Evolutionary conservation across 2,797 vertebrate species (phyloP), one percentile per base, ranked within the genome.

Genomic region (Petrocephalus sullivani): DNA sequence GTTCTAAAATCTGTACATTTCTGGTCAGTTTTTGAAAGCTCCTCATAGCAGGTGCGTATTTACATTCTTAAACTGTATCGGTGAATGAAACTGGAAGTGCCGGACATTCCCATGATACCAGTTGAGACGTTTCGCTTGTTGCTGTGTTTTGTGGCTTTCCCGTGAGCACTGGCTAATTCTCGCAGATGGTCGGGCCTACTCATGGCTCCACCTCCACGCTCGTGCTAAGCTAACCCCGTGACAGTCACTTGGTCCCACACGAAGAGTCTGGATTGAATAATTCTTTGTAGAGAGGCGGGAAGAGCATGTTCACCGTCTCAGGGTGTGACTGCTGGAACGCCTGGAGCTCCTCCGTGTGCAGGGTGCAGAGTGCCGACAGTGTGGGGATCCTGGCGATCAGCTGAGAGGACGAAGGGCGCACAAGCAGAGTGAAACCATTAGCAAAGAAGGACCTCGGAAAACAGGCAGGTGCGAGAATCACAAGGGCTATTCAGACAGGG

Each of bases 31-130:
- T 90, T 94, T 96, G 96, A 96, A 95, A 93, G 95, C 96, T 96
- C 96, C 96, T 93, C 94, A 92, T 96, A 96, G 93, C 93, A 95
- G 96, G 96, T 95, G 94, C 93, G 92, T 99, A 98, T 99, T 97
- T 98, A 99, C 98, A 99, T 99, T 99, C 98, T 98, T 96, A 97
- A 97, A 98, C 98, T 99, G 98, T 99, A 98, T 97, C 98, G 97
- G 98, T 99, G 98, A 98, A 98, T 96, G 96, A 96, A 96, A 96
- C 96, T 96, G 96, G 94, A 98, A 98, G 98, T 98, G 97, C 97
- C 97, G 97, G 96, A 99, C 98, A 99, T 99, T 99, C 97, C 98
- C 97, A 97, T 95, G 96, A 97, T 97, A 97, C 97, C 93, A 95
- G 95, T 96, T 78, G 51, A 82, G 54, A 53, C 87, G 89, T 54